Conservation (phyloP, 1,140 invertebrate genomes). For the Polyergus mexicanus region DNA sequence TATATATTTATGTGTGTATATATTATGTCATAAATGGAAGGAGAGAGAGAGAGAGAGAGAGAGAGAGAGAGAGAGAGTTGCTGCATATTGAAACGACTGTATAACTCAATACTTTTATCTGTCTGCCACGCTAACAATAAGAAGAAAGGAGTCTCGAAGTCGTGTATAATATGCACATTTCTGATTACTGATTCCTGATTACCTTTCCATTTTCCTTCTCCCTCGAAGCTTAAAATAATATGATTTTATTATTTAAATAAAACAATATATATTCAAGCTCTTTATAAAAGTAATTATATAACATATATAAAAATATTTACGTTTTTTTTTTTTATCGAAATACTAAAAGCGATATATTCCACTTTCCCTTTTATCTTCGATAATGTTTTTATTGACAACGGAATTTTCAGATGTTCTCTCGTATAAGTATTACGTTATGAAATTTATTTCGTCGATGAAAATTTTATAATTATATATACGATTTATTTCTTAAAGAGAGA, state of each 20-base stretch:
- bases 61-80: slow-evolving; percentile 43
- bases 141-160: not conserved
- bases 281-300: no score
- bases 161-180: not conserved
- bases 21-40: not conserved
- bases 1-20: slow-evolving; percentile 24
- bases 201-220: not conserved
- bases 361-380: no score
- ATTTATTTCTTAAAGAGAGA: not conserved
- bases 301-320: no score
- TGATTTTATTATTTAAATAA: not conserved
- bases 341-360: no score
- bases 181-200: no score
- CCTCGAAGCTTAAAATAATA: not conserved
- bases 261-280: no score
- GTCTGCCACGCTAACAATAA: not conserved
- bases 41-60: slow-evolving; percentile 44
- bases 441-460: no score
- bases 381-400: no score
- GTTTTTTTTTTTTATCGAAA: no score
- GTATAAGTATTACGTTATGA: no score
- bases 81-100: slow-evolving; percentile 33
- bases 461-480: no score
- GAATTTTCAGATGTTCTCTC: no score
- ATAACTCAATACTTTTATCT: slow-evolving; percentile 67